Percentiles rank a stretch among this genome's conserved stretches.
These are phyloP conservation scores for Nasonovia ribisnigri DNA, from an alignment of 2,888 invertebrate genomes.

Conservation along the genomic window DNA sequence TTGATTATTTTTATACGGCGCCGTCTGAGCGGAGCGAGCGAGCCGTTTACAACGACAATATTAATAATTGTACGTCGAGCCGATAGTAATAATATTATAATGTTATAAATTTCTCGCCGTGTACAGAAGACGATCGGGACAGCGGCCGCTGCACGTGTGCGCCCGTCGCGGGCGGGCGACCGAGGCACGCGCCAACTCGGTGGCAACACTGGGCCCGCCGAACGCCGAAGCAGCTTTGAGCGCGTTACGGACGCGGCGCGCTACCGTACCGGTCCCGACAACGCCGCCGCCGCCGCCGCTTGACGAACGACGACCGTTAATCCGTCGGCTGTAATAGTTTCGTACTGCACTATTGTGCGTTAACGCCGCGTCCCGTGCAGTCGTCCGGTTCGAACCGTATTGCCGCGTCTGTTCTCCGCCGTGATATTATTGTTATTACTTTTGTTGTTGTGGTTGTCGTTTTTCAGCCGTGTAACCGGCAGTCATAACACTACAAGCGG, in stretches of 20 bases:
- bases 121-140: no score
- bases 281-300: not conserved
- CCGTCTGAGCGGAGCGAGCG: not conserved
- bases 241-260: not conserved
- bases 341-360: not conserved
- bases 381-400: not conserved
- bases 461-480: no score
- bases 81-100: no score
- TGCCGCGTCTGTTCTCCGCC: not conserved
- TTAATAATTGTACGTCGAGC: no score
- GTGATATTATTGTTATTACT: not conserved
- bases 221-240: slow-evolving; percentile 37
- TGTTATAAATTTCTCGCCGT: no score
- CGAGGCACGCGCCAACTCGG: slow-evolving; percentile 1
- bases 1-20: no score
- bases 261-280: slow-evolving; percentile 54
- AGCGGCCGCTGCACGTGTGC: not conserved
- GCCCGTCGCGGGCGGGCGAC: not conserved
- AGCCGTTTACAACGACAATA: not conserved
- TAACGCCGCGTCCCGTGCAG: not conserved
- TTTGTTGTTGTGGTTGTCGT: not conserved
- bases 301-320: not conserved
- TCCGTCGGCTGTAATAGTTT: not conserved
- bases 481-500: not conserved
- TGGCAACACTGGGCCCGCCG: slow-evolving; percentile 26